These are phyloP conservation scores for Phataginus tetradactyla DNA, from an alignment of 2,797 vertebrate genomes.

Conservation along the genomic window DNA sequence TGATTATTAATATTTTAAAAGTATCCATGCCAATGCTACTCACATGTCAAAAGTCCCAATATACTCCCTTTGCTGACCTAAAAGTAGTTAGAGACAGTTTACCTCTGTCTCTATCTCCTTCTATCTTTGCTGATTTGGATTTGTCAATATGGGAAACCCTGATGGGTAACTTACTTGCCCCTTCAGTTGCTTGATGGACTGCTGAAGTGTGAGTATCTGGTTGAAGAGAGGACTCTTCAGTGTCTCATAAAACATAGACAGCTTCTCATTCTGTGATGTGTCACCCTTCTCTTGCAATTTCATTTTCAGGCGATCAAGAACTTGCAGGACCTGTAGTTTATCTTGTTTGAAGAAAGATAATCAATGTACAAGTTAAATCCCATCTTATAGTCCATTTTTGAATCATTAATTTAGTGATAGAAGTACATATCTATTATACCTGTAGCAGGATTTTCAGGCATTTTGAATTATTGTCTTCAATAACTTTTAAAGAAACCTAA, in stretches of 20 bases:
- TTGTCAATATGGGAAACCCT: neutral
- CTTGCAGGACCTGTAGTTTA: constrained; percentile 94
- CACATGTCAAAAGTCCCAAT: neutral
- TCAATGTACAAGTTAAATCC: constrained; percentile 18
- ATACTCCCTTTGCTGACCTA: neutral
- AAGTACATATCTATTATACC: constrained; percentile 78
- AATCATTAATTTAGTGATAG: neutral
- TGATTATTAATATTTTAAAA: neutral
- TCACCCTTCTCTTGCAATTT: constrained; percentile 94
- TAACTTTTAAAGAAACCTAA: constrained; percentile 74
- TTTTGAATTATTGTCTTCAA: constrained; percentile 73
- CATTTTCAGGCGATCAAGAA: constrained; percentile 93
- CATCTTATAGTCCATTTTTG: neutral
- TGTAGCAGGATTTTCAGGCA: constrained; percentile 88
- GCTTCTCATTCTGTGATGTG: constrained; percentile 90
- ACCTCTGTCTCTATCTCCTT: neutral
- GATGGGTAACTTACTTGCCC: constrained; percentile 89
- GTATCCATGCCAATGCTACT: neutral
- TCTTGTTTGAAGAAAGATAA: constrained; percentile 83
- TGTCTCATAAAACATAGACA: constrained; percentile 89
- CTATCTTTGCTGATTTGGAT: neutral
- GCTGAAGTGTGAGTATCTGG: constrained; percentile 96
- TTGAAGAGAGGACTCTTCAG: constrained; percentile 94
- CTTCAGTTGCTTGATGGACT: constrained; percentile 95
- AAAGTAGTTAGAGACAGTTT: neutral